phyloP scores from a whole-genome alignment of 1,140 invertebrate genomes.

The Drosophila tropicalis region DNA sequence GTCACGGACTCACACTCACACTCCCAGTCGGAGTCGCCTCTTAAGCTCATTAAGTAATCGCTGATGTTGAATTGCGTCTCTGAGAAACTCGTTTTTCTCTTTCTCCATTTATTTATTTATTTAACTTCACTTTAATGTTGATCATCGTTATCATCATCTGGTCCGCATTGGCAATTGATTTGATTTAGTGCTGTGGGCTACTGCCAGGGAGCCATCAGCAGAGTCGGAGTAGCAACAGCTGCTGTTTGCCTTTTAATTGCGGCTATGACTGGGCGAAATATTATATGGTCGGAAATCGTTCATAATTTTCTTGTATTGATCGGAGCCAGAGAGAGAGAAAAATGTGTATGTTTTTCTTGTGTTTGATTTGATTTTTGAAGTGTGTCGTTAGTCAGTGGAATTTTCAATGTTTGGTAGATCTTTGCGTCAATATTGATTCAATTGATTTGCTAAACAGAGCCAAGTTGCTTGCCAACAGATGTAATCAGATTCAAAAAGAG shows the following conservation, averaged over 20 bases:
- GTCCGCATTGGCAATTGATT: constrained; percentile 79
- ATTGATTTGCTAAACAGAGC: constrained; percentile 72
- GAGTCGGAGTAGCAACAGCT: constrained; percentile 39
- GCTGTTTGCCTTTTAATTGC: constrained; percentile 78
- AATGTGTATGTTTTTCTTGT: constrained; percentile 59
- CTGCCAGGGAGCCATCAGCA: constrained; percentile 30
- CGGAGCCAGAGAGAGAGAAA: constrained; percentile 19
- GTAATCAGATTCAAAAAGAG: background rate
- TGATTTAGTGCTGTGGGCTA: constrained; percentile 75
- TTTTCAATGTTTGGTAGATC: constrained; percentile 67
- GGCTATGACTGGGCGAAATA: constrained; percentile 58
- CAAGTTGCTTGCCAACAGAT: constrained; percentile 5
- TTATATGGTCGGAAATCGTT: constrained; percentile 62
- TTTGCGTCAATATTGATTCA: constrained; percentile 66
- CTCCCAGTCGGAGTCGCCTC: constrained; percentile 12
- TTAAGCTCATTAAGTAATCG: constrained; percentile 81
- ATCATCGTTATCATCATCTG: constrained; percentile 52
- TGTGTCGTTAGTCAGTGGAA: constrained; percentile 64
- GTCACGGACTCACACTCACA: constrained; percentile 13
- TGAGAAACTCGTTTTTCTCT: constrained; percentile 48
- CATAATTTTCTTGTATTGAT: constrained; percentile 71
- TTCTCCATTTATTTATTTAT: constrained; percentile 74
- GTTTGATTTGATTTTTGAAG: constrained; percentile 77
- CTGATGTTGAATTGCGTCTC: constrained; percentile 43
- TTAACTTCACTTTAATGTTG: constrained; percentile 40